These are phyloP conservation scores for Drosophila micromelanica DNA, from an alignment of 1,140 invertebrate species.

Conservation along the genomic window DNA sequence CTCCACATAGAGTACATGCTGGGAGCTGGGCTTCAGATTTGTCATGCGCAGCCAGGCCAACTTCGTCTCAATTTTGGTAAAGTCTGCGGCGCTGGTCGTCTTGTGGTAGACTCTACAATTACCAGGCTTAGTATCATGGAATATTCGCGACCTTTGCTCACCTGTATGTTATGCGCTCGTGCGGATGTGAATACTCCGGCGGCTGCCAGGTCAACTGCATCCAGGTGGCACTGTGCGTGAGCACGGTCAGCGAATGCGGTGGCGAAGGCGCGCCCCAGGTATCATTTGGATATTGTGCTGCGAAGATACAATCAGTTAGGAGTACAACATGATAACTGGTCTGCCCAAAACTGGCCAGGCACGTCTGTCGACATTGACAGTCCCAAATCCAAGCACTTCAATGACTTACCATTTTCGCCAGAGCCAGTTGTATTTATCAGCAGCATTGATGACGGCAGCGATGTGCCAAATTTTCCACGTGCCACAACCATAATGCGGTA, in stretches of 20 bases:
- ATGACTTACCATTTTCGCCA: slow-evolving; percentile 58
- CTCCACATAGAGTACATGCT: slow-evolving; percentile 91
- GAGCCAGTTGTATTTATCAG: slow-evolving; percentile 88
- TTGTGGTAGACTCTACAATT: slow-evolving; percentile 88
- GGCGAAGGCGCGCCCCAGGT: slow-evolving; percentile 89
- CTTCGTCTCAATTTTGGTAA: slow-evolving; percentile 87
- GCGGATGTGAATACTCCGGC: slow-evolving; percentile 90
- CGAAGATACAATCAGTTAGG: slow-evolving; percentile 3
- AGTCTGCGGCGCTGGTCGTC: slow-evolving; percentile 86
- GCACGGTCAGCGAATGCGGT: slow-evolving; percentile 91
- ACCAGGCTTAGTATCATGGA: not conserved
- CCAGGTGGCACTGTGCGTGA: slow-evolving; percentile 90
- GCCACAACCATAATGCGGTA: slow-evolving; percentile 92
- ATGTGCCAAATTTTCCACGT: slow-evolving; percentile 89
- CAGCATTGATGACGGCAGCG: slow-evolving; percentile 91
- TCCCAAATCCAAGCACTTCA: slow-evolving; percentile 10
- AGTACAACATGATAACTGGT: not conserved
- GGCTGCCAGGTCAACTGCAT: slow-evolving; percentile 92
- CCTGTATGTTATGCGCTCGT: slow-evolving; percentile 90
- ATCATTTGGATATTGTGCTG: slow-evolving; percentile 52
- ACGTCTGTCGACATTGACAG: slow-evolving; percentile 18
- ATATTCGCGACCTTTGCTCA: slow-evolving; percentile 75
- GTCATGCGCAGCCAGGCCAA: slow-evolving; percentile 89
- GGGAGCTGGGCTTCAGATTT: slow-evolving; percentile 89
- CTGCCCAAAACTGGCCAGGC: not conserved